Percentiles rank a stretch among this genome's conserved stretches.
Evolutionary conservation across 2,888 invertebrate genomes (phyloP).

Genomic region (Protophormia terraenovae): DNA sequence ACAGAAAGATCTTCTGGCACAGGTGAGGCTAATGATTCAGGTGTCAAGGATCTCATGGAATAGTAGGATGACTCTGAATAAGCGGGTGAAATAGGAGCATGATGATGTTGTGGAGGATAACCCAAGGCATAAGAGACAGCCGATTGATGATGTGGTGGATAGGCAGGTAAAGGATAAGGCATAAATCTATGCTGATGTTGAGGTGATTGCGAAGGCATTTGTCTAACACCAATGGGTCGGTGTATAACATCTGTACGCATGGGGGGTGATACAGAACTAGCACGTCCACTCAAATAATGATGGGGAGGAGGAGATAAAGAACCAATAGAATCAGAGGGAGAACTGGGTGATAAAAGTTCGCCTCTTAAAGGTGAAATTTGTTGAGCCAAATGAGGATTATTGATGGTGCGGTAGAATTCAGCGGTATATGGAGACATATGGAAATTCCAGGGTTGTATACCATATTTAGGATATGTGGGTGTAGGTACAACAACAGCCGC

Average conservation of each 20-base stretch:
- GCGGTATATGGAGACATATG: slow-evolving; percentile 80
- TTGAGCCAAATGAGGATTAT: slow-evolving; percentile 77
- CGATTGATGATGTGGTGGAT: slow-evolving; percentile 67
- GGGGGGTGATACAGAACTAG: slow-evolving; percentile 80
- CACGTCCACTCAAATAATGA: slow-evolving; percentile 79
- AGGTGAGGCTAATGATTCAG: slow-evolving; percentile 79
- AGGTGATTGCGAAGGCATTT: slow-evolving; percentile 70
- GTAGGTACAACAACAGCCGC: slow-evolving; percentile 82
- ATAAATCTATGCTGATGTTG: slow-evolving; percentile 69
- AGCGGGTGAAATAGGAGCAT: slow-evolving; percentile 81
- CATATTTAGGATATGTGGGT: slow-evolving; percentile 80
- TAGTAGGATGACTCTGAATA: slow-evolving; percentile 81
- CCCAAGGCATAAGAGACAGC: slow-evolving; percentile 66
- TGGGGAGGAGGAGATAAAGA: slow-evolving; percentile 80
- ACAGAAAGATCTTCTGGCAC: slow-evolving; percentile 80
- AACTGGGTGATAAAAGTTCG: slow-evolving; percentile 79
- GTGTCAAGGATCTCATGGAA: slow-evolving; percentile 80
- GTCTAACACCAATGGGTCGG: slow-evolving; percentile 77
- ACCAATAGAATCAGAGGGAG: slow-evolving; percentile 79
- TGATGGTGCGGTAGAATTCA: slow-evolving; percentile 80
- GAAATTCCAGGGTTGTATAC: slow-evolving; percentile 79
- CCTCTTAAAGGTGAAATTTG: slow-evolving; percentile 78
- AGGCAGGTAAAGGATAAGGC: slow-evolving; percentile 67
- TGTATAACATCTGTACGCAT: slow-evolving; percentile 79
- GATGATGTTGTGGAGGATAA: slow-evolving; percentile 71